Conservation (phyloP, 1,140 invertebrate species). For the Frieseomelitta varia region DNA sequence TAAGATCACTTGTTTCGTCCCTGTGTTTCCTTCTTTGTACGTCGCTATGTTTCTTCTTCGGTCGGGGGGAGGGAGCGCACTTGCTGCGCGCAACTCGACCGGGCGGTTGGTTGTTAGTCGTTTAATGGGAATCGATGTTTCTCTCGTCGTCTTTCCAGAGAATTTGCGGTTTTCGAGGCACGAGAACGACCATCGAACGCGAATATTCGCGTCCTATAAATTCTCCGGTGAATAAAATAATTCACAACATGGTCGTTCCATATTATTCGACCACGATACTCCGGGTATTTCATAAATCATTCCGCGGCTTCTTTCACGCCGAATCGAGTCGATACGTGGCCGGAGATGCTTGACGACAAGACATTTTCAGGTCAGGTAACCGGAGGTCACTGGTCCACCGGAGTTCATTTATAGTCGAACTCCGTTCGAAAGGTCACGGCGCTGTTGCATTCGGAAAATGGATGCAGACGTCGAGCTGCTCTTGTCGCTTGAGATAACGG, state of each 20-base stretch:
- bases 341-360: conserved; percentile 1
- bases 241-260: neutral
- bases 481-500: neutral
- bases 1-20: conserved; percentile 14
- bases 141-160: neutral
- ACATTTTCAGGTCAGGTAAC: conserved; percentile 65
- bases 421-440: conserved; percentile 24
- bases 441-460: conserved; percentile 23
- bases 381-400: conserved; percentile 56
- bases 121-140: neutral
- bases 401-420: conserved; percentile 35
- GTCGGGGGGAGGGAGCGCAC: no score
- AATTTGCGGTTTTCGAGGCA: neutral
- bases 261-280: neutral
- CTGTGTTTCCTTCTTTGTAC: neutral
- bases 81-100: neutral
- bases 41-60: neutral
- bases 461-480: neutral
- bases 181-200: neutral
- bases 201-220: neutral
- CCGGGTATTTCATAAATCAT: conserved; percentile 20
- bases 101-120: neutral
- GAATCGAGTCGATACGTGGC: neutral
- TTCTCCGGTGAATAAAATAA: neutral
- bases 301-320: neutral